Evolutionary conservation across 2,113 vertebrate genomes (phyloP).

Genomic region (Chloropsis cyanopogon): DNA sequence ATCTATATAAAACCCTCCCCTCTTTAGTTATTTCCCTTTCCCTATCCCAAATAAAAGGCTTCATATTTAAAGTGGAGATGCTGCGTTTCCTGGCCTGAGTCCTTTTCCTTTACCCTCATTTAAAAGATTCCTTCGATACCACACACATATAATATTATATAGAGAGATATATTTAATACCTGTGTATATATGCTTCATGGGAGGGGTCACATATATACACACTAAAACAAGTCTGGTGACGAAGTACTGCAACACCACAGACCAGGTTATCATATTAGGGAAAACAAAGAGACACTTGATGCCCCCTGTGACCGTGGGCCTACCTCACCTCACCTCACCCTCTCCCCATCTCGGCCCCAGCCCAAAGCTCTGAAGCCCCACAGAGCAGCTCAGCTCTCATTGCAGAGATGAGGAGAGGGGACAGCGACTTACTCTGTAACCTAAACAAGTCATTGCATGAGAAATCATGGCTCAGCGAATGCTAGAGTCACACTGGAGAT

Average conservation of each 20-base stretch:
- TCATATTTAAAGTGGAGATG: constrained; percentile 51
- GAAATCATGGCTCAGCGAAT: not conserved
- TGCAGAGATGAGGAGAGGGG: not conserved
- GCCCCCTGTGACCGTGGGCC: not conserved
- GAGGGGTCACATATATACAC: constrained; percentile 81
- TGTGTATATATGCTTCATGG: constrained; percentile 82
- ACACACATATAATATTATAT: constrained; percentile 84
- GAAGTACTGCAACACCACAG: constrained; percentile 76
- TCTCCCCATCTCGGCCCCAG: not conserved
- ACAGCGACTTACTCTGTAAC: not conserved
- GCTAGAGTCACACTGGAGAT: constrained; percentile 12
- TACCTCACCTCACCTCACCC: not conserved
- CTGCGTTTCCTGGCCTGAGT: constrained; percentile 70
- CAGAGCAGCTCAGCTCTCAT: not conserved
- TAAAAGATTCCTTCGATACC: constrained; percentile 74
- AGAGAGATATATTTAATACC: constrained; percentile 83
- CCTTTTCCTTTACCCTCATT: constrained; percentile 72
- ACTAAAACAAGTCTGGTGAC: constrained; percentile 79
- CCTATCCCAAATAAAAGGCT: not conserved
- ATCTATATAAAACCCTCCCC: constrained; percentile 15
- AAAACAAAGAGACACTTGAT: constrained; percentile 50
- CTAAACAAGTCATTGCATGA: not conserved
- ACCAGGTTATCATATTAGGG: constrained; percentile 68
- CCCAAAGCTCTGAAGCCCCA: not conserved
- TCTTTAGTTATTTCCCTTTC: not conserved